Percentiles rank a stretch among this genome's conserved stretches.
phyloP scores from a whole-genome alignment of 1,140 invertebrate species.

The Phymorhynchus buccinoides region DNA sequence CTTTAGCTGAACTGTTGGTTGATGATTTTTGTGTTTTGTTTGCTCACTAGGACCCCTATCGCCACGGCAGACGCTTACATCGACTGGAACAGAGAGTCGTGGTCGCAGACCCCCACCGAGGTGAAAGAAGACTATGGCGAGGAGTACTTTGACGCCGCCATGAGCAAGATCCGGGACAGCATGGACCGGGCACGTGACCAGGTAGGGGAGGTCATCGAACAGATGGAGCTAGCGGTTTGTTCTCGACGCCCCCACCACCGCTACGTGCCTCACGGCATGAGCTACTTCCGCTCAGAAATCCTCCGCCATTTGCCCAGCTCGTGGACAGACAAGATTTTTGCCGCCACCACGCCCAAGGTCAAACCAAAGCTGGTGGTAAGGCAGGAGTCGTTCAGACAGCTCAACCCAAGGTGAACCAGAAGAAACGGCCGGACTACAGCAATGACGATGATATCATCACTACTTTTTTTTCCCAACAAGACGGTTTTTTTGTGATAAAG shows the following conservation, averaged over 20 bases:
- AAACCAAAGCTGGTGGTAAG: constrained; percentile 8
- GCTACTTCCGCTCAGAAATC: constrained; percentile 55
- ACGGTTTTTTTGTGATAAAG: too few species aligned
- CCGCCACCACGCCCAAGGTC: constrained; percentile 10
- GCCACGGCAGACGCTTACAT: constrained; percentile 57
- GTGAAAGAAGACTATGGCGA: constrained; percentile 67
- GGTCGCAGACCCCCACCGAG: constrained; percentile 67
- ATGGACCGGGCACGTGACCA: constrained; percentile 62
- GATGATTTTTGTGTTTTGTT: too few species aligned
- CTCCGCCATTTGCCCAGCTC: constrained; percentile 74
- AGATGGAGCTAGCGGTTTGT: constrained; percentile 65
- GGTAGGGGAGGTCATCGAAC: constrained; percentile 60
- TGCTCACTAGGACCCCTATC: constrained; percentile 60
- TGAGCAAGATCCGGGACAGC: constrained; percentile 55
- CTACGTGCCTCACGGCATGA: constrained; percentile 64
- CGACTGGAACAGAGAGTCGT: constrained; percentile 61
- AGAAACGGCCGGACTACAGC: too few species aligned
- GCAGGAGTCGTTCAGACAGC: constrained; percentile 25
- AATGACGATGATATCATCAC: too few species aligned
- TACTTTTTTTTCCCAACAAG: too few species aligned
- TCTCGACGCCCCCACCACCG: constrained; percentile 54
- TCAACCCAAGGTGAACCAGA: too few species aligned
- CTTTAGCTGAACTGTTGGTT: too few species aligned
- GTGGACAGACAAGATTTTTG: constrained; percentile 61
- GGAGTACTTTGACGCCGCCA: constrained; percentile 66